These are phyloP conservation scores for Spondyliosoma cantharus DNA, from an alignment of 2,797 vertebrate species.

Conservation along the genomic window DNA sequence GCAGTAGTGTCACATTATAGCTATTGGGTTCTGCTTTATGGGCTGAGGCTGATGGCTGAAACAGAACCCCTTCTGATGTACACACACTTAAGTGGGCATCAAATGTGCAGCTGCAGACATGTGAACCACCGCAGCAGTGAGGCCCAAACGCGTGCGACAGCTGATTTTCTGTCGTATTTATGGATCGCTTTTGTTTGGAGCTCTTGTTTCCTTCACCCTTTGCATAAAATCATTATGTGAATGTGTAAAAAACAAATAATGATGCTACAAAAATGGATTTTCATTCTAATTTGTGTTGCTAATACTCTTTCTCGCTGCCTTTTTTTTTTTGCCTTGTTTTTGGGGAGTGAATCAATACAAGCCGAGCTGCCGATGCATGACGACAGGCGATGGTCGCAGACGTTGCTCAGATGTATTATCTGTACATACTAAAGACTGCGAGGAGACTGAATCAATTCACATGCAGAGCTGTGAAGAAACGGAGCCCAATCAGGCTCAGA, in stretches of 20 bases:
- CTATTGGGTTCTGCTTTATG: conserved; percentile 18
- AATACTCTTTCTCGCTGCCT: neutral
- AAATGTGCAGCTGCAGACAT: conserved; percentile 29
- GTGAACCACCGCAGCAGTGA: neutral
- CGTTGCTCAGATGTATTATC: too few species aligned
- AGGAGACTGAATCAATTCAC: neutral
- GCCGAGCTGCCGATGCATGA: neutral
- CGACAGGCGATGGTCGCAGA: neutral
- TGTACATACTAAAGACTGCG: neutral
- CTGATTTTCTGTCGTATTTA: neutral
- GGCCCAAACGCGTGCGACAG: neutral
- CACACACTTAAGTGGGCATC: conserved; percentile 2
- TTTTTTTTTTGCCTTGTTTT: neutral
- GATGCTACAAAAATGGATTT: neutral
- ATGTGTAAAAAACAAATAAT: neutral
- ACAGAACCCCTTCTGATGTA: conserved; percentile 13
- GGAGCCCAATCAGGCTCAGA: neutral
- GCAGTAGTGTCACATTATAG: conserved; percentile 8
- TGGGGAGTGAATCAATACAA: neutral
- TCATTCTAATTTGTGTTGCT: neutral
- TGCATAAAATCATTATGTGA: neutral
- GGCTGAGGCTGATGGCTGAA: conserved; percentile 20
- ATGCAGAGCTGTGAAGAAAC: neutral
- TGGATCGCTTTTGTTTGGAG: neutral
- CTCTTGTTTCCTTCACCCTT: neutral